Conservation (phyloP, 2,113 vertebrate species). For the Chionomys nivalis region DNA sequence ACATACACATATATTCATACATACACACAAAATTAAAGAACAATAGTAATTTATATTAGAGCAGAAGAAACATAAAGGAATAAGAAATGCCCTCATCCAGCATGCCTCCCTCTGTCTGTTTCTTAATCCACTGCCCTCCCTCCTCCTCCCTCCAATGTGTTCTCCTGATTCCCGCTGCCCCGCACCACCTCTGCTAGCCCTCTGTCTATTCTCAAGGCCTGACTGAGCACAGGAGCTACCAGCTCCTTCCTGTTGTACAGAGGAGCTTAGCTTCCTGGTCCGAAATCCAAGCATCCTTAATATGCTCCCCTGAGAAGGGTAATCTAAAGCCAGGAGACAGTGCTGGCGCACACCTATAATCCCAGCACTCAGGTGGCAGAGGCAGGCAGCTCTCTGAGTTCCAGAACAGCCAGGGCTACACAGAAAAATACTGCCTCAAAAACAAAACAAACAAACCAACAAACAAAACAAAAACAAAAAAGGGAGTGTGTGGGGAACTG, state of each 20-base stretch:
- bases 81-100: neutral
- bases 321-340: neutral
- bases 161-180: rapidly evolving
- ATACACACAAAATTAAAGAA: neutral
- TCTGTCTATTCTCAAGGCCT: neutral
- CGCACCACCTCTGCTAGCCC: neutral
- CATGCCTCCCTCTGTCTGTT: neutral
- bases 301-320: neutral
- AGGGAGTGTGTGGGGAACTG: neutral
- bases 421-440: neutral
- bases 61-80: neutral
- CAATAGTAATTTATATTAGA: neutral
- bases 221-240: neutral
- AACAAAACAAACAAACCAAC: neutral
- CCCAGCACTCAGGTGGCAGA: neutral
- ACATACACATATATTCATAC: neutral
- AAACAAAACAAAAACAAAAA: neutral
- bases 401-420: neutral
- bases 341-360: neutral
- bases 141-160: neutral
- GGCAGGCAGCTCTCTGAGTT: neutral
- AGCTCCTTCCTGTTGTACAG: neutral
- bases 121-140: neutral
- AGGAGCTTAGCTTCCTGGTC: neutral
- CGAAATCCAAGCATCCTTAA: slow-evolving; percentile 12